Conservation (phyloP, 2,113 vertebrate genomes). For the Trematomus loennbergii region DNA sequence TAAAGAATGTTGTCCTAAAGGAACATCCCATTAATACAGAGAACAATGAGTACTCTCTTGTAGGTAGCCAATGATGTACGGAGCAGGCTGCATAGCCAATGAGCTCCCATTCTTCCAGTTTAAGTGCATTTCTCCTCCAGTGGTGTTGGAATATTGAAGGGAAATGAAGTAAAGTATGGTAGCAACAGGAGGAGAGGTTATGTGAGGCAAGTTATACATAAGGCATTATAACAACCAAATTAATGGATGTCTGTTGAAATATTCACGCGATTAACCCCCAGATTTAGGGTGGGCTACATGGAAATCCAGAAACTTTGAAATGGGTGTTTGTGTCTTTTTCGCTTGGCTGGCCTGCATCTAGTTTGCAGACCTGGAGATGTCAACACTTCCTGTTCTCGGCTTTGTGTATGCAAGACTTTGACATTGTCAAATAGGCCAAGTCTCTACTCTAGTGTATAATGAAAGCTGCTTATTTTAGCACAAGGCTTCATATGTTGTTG, state of each 20-base stretch:
- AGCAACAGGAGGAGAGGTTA: conserved; percentile 61
- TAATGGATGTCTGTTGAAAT: conserved; percentile 82
- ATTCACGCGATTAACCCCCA: conserved; percentile 78
- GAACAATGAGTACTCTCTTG: conserved; percentile 49
- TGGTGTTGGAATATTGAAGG: conserved; percentile 54
- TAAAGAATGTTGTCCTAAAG: conserved; percentile 57
- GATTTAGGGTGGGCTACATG: conserved; percentile 65
- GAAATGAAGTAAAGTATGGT: conserved; percentile 65
- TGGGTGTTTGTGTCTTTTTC: conserved; percentile 71
- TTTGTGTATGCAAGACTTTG: conserved; percentile 6
- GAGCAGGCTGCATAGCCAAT: conserved; percentile 59
- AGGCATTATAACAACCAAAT: conserved; percentile 82
- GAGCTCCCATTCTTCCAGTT: conserved; percentile 46
- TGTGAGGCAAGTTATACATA: conserved; percentile 78
- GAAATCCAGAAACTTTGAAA: conserved; percentile 66
- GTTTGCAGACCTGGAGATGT: conserved; percentile 28
- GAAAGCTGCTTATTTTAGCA: not conserved
- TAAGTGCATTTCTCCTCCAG: conserved; percentile 74
- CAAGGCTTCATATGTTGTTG: not conserved
- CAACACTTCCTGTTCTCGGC: conserved; percentile 1
- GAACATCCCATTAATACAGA: conserved; percentile 59
- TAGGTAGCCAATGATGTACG: conserved; percentile 51
- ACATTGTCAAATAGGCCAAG: not conserved
- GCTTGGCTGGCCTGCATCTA: conserved; percentile 49
- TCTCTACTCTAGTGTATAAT: not conserved